phyloP scores from a whole-genome alignment of 2,888 invertebrate genomes.

The Petrolisthes manimaculis region DNA sequence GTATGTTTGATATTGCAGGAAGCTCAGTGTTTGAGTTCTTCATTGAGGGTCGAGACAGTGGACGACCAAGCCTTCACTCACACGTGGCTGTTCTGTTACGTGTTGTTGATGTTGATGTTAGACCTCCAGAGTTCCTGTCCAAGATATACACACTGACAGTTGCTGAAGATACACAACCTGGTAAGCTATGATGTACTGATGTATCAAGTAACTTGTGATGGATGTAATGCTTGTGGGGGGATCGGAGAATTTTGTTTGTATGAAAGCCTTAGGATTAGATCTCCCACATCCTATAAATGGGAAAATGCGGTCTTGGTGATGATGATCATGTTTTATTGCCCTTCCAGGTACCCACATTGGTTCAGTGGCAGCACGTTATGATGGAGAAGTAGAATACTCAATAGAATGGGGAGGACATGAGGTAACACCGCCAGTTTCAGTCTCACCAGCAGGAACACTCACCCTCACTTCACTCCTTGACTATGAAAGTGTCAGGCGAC shows the following conservation, averaged over 20 bases:
- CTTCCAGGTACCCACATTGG: slow-evolving; percentile 56
- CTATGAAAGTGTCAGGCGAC: slow-evolving; percentile 89
- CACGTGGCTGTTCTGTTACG: slow-evolving; percentile 77
- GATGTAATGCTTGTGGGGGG: too few relatives aligned
- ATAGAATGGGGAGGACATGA: slow-evolving; percentile 62
- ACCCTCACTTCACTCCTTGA: slow-evolving; percentile 86
- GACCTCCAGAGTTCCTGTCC: slow-evolving; percentile 59
- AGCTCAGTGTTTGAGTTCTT: slow-evolving; percentile 85
- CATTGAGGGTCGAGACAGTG: slow-evolving; percentile 85
- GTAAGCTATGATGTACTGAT: slow-evolving; percentile 7
- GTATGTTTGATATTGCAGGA: slow-evolving; percentile 69
- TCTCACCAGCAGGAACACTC: slow-evolving; percentile 80
- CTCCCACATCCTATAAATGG: too few relatives aligned
- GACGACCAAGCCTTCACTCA: slow-evolving; percentile 79
- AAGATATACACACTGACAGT: slow-evolving; percentile 55
- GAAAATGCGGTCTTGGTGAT: too few relatives aligned
- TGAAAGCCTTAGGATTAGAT: too few relatives aligned
- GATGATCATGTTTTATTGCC: too few relatives aligned
- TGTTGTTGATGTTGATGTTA: slow-evolving; percentile 39
- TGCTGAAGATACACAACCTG: slow-evolving; percentile 60
- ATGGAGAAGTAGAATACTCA: slow-evolving; percentile 56
- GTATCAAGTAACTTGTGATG: too few relatives aligned
- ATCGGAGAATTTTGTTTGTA: too few relatives aligned
- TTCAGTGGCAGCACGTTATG: slow-evolving; percentile 58
- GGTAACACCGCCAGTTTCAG: slow-evolving; percentile 57